phyloP scores from a whole-genome alignment of 2,797 vertebrate genomes.

The Babyrousa celebensis region DNA sequence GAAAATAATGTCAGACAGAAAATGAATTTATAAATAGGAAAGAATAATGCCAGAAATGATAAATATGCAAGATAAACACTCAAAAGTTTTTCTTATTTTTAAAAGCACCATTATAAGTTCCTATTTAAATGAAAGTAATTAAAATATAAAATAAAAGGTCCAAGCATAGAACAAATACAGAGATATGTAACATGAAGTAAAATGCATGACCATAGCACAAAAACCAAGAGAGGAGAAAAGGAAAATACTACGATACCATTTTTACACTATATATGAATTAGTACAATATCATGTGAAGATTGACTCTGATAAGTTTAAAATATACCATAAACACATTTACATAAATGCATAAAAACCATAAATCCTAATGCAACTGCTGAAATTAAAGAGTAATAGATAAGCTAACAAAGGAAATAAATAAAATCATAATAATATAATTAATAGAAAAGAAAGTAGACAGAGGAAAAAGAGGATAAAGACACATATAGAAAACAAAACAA shows the following conservation, averaged over 20 bases:
- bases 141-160: not conserved
- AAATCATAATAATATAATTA: not conserved
- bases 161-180: not conserved
- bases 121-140: not conserved
- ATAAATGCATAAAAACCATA: too few species aligned
- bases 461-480: not conserved
- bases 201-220: not conserved
- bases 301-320: not conserved
- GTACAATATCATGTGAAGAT: not conserved
- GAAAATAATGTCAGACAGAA: not conserved
- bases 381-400: slow-evolving; percentile 2
- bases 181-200: not conserved
- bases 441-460: not conserved
- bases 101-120: not conserved
- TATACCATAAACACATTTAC: too few species aligned
- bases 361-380: not conserved
- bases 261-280: not conserved
- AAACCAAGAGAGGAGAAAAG: not conserved
- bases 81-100: not conserved
- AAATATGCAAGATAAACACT: not conserved
- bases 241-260: not conserved
- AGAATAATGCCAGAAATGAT: not conserved
- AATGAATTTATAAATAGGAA: not conserved
- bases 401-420: not conserved
- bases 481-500: slow-evolving; percentile 12